Conservation (phyloP, 2,113 vertebrate species). For the Pseudopodoces humilis region DNA sequence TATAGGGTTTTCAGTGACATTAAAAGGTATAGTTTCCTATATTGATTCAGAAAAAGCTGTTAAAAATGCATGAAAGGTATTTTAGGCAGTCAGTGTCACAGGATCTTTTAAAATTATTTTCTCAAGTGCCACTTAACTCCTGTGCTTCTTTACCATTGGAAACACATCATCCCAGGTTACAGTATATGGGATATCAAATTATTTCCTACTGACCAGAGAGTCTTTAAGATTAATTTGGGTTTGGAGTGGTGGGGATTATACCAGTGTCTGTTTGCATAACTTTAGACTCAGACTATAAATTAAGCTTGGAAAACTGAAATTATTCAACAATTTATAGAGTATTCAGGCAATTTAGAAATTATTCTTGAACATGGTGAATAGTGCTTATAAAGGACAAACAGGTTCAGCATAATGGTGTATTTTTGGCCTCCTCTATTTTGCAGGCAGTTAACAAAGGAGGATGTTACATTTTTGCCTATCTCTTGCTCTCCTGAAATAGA, state of each 20-base stretch:
- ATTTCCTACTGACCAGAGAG: not conserved
- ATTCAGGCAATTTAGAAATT: conserved; percentile 50
- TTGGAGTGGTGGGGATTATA: not conserved
- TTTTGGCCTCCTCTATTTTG: conserved; percentile 52
- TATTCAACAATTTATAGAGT: conserved; percentile 58
- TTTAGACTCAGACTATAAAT: conserved; percentile 49
- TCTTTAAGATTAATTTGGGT: conserved; percentile 5
- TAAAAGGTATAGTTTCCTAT: conserved; percentile 14
- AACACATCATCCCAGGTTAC: not conserved
- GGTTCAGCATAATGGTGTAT: conserved; percentile 32
- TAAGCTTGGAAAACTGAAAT: conserved; percentile 33
- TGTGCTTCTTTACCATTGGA: not conserved
- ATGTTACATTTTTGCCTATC: conserved; percentile 67
- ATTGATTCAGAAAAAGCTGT: conserved; percentile 32
- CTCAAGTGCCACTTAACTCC: not conserved
- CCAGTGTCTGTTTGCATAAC: conserved; percentile 31
- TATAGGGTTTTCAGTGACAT: not conserved
- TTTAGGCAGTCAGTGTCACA: conserved; percentile 3
- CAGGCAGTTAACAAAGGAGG: conserved; percentile 68
- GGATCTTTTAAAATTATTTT: conserved; percentile 6
- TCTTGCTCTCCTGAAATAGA: conserved; percentile 67
- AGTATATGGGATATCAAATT: not conserved
- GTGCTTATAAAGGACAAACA: conserved; percentile 54
- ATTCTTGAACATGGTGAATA: conserved; percentile 22
- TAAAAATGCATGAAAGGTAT: conserved; percentile 52